phyloP scores from a whole-genome alignment of 2,888 invertebrate species.

The Drosophila mimica region DNA sequence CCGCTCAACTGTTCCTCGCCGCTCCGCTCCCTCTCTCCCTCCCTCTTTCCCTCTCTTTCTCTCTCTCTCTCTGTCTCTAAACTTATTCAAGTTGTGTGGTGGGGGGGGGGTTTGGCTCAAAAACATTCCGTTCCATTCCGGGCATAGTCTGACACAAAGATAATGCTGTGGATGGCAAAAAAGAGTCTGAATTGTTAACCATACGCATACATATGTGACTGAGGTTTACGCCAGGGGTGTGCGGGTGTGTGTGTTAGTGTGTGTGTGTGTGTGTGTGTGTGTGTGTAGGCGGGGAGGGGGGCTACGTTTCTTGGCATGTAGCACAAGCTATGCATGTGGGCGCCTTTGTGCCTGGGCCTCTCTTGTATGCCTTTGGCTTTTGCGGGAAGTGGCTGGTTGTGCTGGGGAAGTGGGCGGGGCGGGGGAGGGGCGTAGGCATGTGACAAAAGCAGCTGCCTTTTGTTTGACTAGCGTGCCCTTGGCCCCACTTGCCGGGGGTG shows the following conservation, averaged over 20 bases:
- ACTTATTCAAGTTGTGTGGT: slow-evolving; percentile 34
- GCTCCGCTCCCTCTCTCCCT: neutral
- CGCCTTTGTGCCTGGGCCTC: slow-evolving; percentile 6
- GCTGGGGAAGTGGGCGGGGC: too few species aligned
- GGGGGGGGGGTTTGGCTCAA: slow-evolving; percentile 50
- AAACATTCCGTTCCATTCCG: slow-evolving; percentile 66
- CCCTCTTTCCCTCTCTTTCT: neutral
- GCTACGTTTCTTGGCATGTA: slow-evolving; percentile 41
- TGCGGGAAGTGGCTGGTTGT: slow-evolving; percentile 6
- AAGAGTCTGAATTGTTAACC: slow-evolving; percentile 61
- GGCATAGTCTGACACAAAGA: slow-evolving; percentile 65
- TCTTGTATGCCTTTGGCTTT: slow-evolving; percentile 30
- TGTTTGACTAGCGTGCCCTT: slow-evolving; percentile 73
- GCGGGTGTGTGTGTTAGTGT: neutral
- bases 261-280: neutral
- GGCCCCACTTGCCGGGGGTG: slow-evolving; percentile 27
- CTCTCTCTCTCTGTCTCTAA: neutral
- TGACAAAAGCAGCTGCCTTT: slow-evolving; percentile 80
- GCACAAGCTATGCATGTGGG: slow-evolving; percentile 44
- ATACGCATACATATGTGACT: slow-evolving; percentile 25
- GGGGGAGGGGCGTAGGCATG: slow-evolving; percentile 44
- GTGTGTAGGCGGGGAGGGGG: slow-evolving; percentile 2
- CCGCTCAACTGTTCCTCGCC: neutral
- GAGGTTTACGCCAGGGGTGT: neutral
- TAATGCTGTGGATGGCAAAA: slow-evolving; percentile 58